Base-by-base conservation (phyloP, 2,888 invertebrate genomes). In the Volucella inanis region DNA sequence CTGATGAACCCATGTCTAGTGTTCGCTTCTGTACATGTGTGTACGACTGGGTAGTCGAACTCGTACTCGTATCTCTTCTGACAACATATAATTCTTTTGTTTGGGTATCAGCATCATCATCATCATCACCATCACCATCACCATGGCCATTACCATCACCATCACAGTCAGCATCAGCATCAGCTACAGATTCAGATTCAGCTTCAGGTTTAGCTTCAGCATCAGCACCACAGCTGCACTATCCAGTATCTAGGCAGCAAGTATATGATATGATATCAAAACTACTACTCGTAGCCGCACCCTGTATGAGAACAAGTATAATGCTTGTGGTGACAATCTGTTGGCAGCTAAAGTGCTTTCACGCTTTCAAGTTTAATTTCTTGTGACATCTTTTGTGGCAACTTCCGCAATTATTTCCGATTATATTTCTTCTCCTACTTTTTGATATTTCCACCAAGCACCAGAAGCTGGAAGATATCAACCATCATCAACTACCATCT, bases 331-430 rank as follows among this genome's bases (percentile, higher is more conserved):
- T 85, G 81, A 81, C 85, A 85, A 81, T 81, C 76, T 76, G 85
- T 81, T 81, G 81, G 85, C 85, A 77, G 85, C 77, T 81, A 85
- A 85, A 85, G 81, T 85, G 85, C 77, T 77, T 85, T 81, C 81
- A 85, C 77, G 85, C 85, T 85, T 80, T 77, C 76, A 85, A 81
- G 85, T 85, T 85, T 85, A 81, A 85, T 85, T 85, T 77, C 81
- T 85, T 85, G 81, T 76, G 85, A 85, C 80, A 82, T 59, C 76
- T 77, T 80, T 80, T 85, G 85, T 76, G 76, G 81, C 76, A 85
- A 85, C 85, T 77, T 85, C 85, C 85, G 81, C 85, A 85, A 85
- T 85, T 85, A 81, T 85, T 81, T 85, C 85, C 85, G 85, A 81
- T 85, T 85, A 81, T 81, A 50, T 76, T 81, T 75, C 62, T 72